These are phyloP conservation scores for Chamaetylas fuelleborni DNA, from an alignment of 2,113 vertebrate genomes.

Conservation along the genomic window DNA sequence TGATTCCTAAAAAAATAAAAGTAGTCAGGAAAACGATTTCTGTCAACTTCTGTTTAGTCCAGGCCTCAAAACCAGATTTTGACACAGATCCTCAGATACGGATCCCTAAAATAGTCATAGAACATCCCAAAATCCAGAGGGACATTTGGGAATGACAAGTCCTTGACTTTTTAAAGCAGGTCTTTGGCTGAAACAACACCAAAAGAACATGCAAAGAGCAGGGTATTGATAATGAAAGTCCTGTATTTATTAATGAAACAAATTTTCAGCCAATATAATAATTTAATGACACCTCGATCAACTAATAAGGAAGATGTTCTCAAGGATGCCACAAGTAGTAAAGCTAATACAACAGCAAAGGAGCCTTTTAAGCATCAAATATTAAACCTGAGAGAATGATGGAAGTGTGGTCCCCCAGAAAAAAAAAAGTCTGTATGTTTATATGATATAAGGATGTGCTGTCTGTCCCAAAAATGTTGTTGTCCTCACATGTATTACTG, in stretches of 20 bases:
- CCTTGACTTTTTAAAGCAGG: not conserved
- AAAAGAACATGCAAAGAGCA: not conserved
- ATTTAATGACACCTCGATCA: not conserved
- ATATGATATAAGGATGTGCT: not conserved
- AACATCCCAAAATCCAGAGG: fast-evolving
- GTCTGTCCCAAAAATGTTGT: not conserved
- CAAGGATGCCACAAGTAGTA: not conserved
- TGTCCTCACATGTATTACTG: fast-evolving
- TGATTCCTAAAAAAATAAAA: not conserved
- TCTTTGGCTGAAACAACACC: fast-evolving
- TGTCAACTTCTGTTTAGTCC: not conserved
- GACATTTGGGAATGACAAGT: not conserved
- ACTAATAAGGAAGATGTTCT: not conserved
- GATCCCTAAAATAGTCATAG: not conserved
- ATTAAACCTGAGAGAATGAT: not conserved
- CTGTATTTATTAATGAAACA: not conserved
- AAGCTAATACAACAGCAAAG: not conserved
- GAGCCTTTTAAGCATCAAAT: not conserved
- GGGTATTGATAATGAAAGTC: not conserved
- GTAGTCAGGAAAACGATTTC: not conserved
- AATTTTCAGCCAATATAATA: not conserved
- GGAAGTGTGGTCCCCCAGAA: not conserved
- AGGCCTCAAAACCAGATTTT: not conserved
- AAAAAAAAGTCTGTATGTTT: fast-evolving
- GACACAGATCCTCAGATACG: not conserved